Percentiles rank a stretch among this genome's conserved stretches.
Conservation (phyloP, 2,113 vertebrate species). For the Hippocampus barbouri region DNA sequence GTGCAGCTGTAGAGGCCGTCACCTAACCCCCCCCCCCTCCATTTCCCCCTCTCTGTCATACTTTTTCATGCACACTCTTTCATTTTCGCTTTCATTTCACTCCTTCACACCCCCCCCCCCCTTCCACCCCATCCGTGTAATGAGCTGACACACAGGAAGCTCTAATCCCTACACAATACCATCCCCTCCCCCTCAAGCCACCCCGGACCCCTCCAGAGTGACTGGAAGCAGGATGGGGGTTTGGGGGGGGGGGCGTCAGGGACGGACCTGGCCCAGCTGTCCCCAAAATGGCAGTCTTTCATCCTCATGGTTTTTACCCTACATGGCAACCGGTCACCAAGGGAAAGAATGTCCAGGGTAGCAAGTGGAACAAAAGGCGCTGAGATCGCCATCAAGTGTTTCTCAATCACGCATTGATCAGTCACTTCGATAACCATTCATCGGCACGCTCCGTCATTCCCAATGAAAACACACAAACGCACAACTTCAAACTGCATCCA, state of each 20-base stretch:
- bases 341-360: slow-evolving; percentile 67
- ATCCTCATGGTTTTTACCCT: slow-evolving; percentile 61
- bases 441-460: background rate
- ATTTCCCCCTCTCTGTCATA: slow-evolving; percentile 57
- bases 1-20: slow-evolving; percentile 73
- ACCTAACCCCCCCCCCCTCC: slow-evolving; percentile 35
- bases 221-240: slow-evolving; percentile 63
- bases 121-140: slow-evolving; percentile 64
- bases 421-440: slow-evolving; percentile 28
- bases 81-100: slow-evolving; percentile 76
- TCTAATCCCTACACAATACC: slow-evolving; percentile 76
- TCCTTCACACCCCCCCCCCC: slow-evolving; percentile 52
- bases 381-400: slow-evolving; percentile 53
- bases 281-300: slow-evolving; percentile 76
- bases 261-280: slow-evolving; percentile 77
- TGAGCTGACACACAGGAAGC: slow-evolving; percentile 79
- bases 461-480: background rate
- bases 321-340: slow-evolving; percentile 72
- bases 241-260: slow-evolving; percentile 45
- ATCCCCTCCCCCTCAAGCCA: slow-evolving; percentile 56
- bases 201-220: slow-evolving; percentile 41
- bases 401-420: slow-evolving; percentile 58
- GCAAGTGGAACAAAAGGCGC: slow-evolving; percentile 62
- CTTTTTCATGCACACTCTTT: slow-evolving; percentile 73
- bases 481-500: background rate